Evolutionary conservation across 2,797 vertebrate genomes (phyloP).

Genomic region (Epinephelus coioides): DNA sequence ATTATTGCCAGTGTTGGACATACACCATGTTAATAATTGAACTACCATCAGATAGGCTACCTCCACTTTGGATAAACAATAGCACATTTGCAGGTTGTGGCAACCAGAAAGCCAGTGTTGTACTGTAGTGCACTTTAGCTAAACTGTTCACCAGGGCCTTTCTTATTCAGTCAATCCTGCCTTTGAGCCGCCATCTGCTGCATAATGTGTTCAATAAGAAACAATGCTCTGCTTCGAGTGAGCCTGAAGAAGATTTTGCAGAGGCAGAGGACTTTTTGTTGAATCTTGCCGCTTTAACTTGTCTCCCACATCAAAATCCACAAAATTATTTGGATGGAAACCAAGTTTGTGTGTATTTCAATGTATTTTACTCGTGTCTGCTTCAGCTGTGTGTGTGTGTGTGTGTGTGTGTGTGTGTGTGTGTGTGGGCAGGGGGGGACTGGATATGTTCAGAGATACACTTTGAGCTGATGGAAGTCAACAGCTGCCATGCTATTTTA

Average conservation of each 20-base stretch:
- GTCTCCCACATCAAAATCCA: constrained; percentile 17
- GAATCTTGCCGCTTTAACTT: constrained; percentile 1
- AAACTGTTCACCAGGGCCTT: constrained; percentile 6
- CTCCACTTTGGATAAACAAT: neutral
- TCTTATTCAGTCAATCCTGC: neutral
- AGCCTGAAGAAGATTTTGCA: neutral
- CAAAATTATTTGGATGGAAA: constrained; percentile 26
- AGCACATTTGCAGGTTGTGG: constrained; percentile 6
- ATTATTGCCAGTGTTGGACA: neutral
- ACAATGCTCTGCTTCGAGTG: neutral
- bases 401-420: constrained; percentile 27
- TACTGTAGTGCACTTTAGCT: constrained; percentile 27
- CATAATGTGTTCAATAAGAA: neutral
- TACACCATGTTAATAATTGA: neutral
- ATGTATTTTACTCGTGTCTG: constrained; percentile 21
- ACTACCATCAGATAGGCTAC: neutral
- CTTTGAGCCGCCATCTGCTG: constrained; percentile 7
- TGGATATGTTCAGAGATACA: constrained; percentile 93
- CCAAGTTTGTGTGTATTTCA: constrained; percentile 17
- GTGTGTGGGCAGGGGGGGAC: constrained; percentile 58
- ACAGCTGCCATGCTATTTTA: constrained; percentile 99
- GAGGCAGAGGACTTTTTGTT: neutral
- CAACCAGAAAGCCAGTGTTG: constrained; percentile 4
- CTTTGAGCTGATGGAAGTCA: constrained; percentile 93
- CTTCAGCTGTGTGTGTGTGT: constrained; percentile 11